phyloP scores from a whole-genome alignment of 1,140 invertebrate species.

The Pemphigus obesinymphae region DNA sequence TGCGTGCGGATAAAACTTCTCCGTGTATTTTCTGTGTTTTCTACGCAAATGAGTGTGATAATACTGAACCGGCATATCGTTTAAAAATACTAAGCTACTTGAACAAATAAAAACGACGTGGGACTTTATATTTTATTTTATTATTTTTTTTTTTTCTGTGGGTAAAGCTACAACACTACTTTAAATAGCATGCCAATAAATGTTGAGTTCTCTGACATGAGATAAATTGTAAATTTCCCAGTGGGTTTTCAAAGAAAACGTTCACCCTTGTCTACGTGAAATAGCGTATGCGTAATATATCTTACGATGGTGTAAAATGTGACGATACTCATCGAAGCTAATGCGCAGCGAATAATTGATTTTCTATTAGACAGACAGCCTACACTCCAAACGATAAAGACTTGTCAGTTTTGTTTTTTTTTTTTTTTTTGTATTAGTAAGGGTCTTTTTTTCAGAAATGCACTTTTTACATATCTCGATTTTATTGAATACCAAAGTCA shows the following conservation, averaged over 20 bases:
- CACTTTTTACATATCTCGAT: not conserved
- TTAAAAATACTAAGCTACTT: not conserved
- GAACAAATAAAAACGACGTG: not conserved
- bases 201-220: conserved; percentile 4
- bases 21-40: not conserved
- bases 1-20: not conserved
- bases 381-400: not conserved
- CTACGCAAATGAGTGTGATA: not conserved
- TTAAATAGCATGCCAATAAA: conserved; percentile 34
- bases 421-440: not conserved
- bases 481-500: conserved; percentile 3
- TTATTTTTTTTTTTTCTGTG: conserved; percentile 9
- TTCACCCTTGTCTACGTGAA: not conserved
- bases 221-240: conserved; percentile 25
- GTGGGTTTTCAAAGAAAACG: conserved; percentile 7
- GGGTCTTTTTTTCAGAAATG: not conserved
- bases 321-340: not conserved
- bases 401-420: not conserved
- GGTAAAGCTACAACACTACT: not conserved
- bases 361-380: not conserved
- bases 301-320: not conserved
- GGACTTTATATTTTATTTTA: conserved; percentile 16
- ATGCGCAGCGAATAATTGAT: not conserved
- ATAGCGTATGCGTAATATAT: conserved; percentile 4
- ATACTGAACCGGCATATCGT: not conserved